Evolutionary conservation across 1,140 invertebrate genomes (phyloP), one percentile per base, ranked within the genome.

Genomic region (Trichomalopsis sarcophagae): DNA sequence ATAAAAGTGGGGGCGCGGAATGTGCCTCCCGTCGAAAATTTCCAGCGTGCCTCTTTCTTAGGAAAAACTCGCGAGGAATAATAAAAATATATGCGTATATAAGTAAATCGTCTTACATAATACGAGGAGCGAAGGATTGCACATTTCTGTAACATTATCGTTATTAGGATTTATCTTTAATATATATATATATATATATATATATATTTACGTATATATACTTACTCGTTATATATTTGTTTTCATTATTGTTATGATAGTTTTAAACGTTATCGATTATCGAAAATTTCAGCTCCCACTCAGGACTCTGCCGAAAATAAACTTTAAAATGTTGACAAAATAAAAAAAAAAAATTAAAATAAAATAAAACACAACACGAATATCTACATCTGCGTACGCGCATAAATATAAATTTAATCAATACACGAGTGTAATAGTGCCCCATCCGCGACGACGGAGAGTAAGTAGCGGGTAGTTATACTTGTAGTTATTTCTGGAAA

Each of bases 21-120:
- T 86, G 84, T 86, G 80, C 50, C 27, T 82, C 75, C 80, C 84
- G 80, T 86, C 75, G 68, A 82, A 82, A 86, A 86, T 86, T 86
- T 36, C 84, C 80, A 86, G 84, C 4, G 73, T 21, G 62, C 73
- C 74, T 82, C 73, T 82, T 71, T 82, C 40, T 81, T 82, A 81
- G 44, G 40, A 82, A 85, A 85, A 81, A 76, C 33, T 44, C 40
- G 7, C 30, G 74, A 85, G 74, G 23, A 85, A 85, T 73, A 73
- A 69, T 50, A 81, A 75, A 85, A 75, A 33, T 75, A 85, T 75
- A 69, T 50, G 75, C 47, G 81, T 62, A 33, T 75, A 85, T 66
- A 85, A 78, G 47, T 27, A 79, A 86, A 86, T 71, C 27, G 27
- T 27, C 80, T 86, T 86, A 86, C n/a, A 71, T 9, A 11, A 44